phyloP scores from a whole-genome alignment of 2,797 vertebrate genomes.

The Enteromius radiatus region DNA sequence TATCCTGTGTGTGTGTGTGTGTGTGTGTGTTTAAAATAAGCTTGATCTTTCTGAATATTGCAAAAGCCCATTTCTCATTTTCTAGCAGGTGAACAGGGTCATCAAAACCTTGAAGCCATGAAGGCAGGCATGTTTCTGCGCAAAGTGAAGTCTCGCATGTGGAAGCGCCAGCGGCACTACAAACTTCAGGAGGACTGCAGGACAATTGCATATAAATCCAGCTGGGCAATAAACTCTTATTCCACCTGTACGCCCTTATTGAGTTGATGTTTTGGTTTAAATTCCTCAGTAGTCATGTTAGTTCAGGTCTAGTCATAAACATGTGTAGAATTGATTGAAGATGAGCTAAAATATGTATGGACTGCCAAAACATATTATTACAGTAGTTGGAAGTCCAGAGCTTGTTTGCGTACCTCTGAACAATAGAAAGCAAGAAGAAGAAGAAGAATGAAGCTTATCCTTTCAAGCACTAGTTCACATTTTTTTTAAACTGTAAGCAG shows the following conservation, averaged over 20 bases:
- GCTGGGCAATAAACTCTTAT: conserved; percentile 83
- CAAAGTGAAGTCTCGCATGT: conserved; percentile 91
- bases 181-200: conserved; percentile 89
- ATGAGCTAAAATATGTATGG: not conserved
- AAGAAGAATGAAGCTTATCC: not conserved
- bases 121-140: conserved; percentile 85
- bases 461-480: not conserved
- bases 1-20: not conserved
- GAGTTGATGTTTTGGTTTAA: conserved; percentile 10
- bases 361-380: not conserved
- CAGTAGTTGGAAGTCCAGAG: not conserved
- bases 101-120: conserved; percentile 84
- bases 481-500: conserved; percentile 4
- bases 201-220: conserved; percentile 93
- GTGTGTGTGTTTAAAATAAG: conserved; percentile 13
- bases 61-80: not conserved
- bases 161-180: conserved; percentile 91
- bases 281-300: conserved; percentile 10
- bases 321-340: not conserved
- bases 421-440: not conserved
- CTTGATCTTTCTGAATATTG: not conserved
- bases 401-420: not conserved
- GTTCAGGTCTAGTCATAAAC: not conserved
- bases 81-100: conserved; percentile 79
- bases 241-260: conserved; percentile 87